Base-by-base conservation (phyloP, 2,797 vertebrate species). In the Heterohyrax brucei region DNA sequence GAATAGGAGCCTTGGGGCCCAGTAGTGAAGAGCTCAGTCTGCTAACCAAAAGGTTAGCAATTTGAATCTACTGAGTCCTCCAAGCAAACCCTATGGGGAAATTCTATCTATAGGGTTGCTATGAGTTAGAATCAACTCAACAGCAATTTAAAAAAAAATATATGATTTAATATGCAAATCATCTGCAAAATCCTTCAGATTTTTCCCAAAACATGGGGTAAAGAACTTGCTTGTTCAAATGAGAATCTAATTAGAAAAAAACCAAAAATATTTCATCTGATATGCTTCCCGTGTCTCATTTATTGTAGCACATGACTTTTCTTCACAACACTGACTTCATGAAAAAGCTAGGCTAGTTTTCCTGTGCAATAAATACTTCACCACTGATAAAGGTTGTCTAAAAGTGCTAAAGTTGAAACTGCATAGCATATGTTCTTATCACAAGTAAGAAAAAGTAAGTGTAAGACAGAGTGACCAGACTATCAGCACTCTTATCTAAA, bases 361-460 rank as follows among this genome's bases (percentile, higher is more conserved):
- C 75, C 59, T 89, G 6, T 53, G 39, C 39, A 39, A 1, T 64
- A 75, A 91, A 59, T 39, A 7, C 80, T 95, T 81, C 28, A 81
- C 7, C 76, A 79, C 26, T 76, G 33, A 62, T 73, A 66, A 96
- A 94, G 94, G 39, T 39, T 73, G 6, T 66, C 33, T 66, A 79
- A 89, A 90, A 21, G 2, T 24, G 16, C 77, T 77, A 26, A 87
- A 80, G 22, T 84, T 76, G 59, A 93, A 94, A 26, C 4, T 14
- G 64, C 3, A 50, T 14, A 70, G 46, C 2, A 19, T 62, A 14
- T 1, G 44, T 66, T 76, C 24, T 91, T 77, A 26, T 39, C 62
- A 93, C 10, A 88, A 46, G 4, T 64, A 50, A 87, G 33, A 80
- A 90, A 86, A 86, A 39, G 10, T 59, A 89, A 70, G 4, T 53